phyloP scores from a whole-genome alignment of 35 echinoderm and acorn worm species.

The Diadema setosum region DNA sequence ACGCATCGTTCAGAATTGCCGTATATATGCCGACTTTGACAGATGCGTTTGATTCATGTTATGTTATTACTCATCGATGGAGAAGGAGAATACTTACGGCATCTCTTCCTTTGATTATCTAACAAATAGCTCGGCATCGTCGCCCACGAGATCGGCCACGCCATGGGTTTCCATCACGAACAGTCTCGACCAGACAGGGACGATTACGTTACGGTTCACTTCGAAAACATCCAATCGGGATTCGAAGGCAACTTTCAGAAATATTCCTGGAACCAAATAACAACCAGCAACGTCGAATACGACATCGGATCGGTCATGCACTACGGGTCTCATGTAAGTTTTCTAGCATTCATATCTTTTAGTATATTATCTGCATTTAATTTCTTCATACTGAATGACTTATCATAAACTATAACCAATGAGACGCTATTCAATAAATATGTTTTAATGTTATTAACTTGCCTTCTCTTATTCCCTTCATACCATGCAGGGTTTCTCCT shows the following conservation, averaged over 20 bases:
- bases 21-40: not conserved
- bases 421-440: not conserved
- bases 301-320: conserved; percentile 83
- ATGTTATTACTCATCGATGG: not conserved
- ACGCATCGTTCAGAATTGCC: too few relatives aligned
- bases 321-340: conserved; percentile 59
- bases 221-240: conserved; percentile 43
- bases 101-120: not conserved
- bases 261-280: not conserved
- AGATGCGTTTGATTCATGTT: not conserved
- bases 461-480: not conserved
- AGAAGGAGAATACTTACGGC: not conserved
- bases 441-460: not conserved
- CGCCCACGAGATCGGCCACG: conserved; percentile 82
- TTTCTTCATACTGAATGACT: too few relatives aligned
- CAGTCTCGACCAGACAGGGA: conserved; percentile 86
- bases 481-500: conserved; percentile 26
- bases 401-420: too few relatives aligned
- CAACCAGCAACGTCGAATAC: conserved; percentile 54
- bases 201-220: conserved; percentile 36
- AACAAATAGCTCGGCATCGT: conserved; percentile 12
- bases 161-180: conserved; percentile 73
- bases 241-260: conserved; percentile 32
- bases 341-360: not conserved
- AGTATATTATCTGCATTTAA: not conserved